Evolutionary conservation across 1,140 invertebrate genomes (phyloP).

Genomic region (Lepidurus packardi): DNA sequence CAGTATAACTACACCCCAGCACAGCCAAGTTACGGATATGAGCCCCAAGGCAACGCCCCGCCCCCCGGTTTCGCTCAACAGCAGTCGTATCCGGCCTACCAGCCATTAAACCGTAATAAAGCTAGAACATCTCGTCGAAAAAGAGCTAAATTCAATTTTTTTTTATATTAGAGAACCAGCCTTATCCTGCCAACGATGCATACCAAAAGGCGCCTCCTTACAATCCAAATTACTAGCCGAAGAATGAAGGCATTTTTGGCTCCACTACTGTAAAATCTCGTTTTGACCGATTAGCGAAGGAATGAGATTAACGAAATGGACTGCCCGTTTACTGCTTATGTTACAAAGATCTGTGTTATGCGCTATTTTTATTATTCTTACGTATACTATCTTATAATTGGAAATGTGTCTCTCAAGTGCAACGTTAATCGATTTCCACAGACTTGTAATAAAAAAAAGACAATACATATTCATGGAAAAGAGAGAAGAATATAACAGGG

Average conservation of each 20-base stretch:
- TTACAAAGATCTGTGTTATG: too few relatives aligned
- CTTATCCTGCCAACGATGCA: constrained; percentile 18
- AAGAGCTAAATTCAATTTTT: background rate
- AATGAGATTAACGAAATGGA: too few relatives aligned
- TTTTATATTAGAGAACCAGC: constrained; percentile 9
- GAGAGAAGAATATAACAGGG: background rate
- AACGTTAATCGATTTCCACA: background rate
- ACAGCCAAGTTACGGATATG: background rate
- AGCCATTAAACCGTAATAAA: background rate
- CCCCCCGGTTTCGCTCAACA: background rate
- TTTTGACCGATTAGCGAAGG: background rate
- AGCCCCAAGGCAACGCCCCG: background rate
- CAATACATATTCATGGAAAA: background rate
- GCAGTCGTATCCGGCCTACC: background rate
- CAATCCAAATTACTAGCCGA: constrained; percentile 26
- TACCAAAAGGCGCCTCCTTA: constrained; percentile 26
- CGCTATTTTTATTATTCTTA: too few relatives aligned
- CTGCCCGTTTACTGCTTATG: too few relatives aligned
- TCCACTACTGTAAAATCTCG: background rate
- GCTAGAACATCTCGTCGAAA: background rate
- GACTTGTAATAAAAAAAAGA: constrained; percentile 1
- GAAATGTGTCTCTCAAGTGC: background rate
- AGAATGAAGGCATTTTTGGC: background rate
- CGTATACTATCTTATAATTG: too few relatives aligned
- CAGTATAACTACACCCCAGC: background rate